Percentiles rank a stretch among this genome's conserved stretches.
Conservation (phyloP, 2,113 vertebrate genomes). For the Cromileptes altivelis region DNA sequence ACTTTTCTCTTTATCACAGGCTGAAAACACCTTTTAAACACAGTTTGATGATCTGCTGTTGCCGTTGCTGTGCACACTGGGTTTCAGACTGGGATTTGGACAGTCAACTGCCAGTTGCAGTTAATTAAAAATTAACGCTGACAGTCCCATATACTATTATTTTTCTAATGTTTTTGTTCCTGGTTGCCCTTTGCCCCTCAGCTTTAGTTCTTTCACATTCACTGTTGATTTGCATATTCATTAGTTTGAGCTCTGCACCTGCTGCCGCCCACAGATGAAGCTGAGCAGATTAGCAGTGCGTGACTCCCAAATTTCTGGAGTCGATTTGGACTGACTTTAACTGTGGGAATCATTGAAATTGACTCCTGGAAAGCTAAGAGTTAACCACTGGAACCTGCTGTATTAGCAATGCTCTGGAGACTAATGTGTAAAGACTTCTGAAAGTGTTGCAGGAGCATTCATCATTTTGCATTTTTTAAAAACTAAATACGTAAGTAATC, state of each 20-base stretch:
- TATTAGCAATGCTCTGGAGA: constrained; percentile 1
- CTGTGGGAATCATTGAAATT: constrained; percentile 36
- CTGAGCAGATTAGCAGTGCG: constrained; percentile 54
- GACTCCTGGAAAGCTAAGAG: constrained; percentile 24
- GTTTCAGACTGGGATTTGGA: neutral
- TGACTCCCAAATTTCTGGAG: constrained; percentile 52
- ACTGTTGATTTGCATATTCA: constrained; percentile 66
- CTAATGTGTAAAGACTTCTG: neutral
- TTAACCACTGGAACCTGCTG: constrained; percentile 36
- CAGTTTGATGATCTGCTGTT: neutral
- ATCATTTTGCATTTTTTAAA: neutral
- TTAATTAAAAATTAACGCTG: constrained; percentile 17
- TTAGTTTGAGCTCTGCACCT: constrained; percentile 63
- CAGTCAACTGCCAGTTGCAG: neutral
- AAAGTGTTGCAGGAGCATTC: neutral
- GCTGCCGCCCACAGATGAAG: constrained; percentile 65
- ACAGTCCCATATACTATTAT: neutral
- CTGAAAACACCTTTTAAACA: neutral
- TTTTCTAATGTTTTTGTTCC: constrained; percentile 31
- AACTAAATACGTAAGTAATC: neutral
- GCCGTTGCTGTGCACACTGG: neutral
- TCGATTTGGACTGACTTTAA: constrained; percentile 41
- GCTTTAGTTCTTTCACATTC: constrained; percentile 40
- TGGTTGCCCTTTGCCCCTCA: constrained; percentile 45
- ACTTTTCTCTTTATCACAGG: neutral